phyloP scores from a whole-genome alignment of 2,797 vertebrate species.

The Philypnodon macrostomus region DNA sequence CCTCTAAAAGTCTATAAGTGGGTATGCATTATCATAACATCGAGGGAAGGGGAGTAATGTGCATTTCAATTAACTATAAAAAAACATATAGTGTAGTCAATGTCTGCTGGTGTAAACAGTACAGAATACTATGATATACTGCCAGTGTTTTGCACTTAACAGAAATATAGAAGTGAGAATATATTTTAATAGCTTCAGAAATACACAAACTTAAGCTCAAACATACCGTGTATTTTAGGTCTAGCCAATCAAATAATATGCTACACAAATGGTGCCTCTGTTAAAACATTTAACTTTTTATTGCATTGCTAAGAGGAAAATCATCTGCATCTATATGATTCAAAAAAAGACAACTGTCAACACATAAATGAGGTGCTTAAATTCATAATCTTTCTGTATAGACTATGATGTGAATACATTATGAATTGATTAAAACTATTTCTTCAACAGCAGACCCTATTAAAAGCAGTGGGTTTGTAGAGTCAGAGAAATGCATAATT shows the following conservation, averaged over 20 bases:
- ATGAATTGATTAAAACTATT: conserved; percentile 13
- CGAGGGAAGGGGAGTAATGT: background rate
- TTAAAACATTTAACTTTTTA: no score
- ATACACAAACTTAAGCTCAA: no score
- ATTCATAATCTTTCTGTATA: background rate
- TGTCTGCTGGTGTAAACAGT: no score
- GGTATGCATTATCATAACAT: conserved; percentile 13
- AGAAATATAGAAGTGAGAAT: no score
- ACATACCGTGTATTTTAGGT: no score
- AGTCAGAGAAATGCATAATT: conserved; percentile 41
- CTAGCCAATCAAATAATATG: no score
- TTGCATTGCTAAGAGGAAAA: no score
- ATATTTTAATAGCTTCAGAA: no score
- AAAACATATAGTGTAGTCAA: background rate
- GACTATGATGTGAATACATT: background rate
- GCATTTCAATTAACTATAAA: background rate
- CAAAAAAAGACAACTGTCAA: background rate
- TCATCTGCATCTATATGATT: no score
- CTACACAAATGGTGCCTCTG: no score
- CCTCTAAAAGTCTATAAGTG: background rate
- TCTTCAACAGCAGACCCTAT: conserved; percentile 30
- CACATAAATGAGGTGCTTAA: background rate
- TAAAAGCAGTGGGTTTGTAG: conserved; percentile 47
- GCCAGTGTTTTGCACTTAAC: no score
- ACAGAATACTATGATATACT: no score